Conservation (phyloP, 2,797 vertebrate species). For the Acanthurus lineatus region DNA sequence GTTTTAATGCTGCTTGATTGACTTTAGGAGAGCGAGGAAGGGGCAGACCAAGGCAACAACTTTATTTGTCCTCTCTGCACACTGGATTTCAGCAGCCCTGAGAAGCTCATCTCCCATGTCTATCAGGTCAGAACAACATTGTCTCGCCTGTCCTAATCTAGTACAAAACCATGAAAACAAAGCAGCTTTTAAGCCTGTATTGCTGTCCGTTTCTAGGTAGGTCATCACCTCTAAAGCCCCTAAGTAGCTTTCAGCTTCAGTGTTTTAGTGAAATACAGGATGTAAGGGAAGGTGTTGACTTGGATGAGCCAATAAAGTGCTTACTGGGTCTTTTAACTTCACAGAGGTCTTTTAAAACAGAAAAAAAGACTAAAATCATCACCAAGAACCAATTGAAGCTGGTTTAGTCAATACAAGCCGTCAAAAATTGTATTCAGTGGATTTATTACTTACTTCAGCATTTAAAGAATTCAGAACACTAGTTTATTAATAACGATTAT, state of each 20-base stretch:
- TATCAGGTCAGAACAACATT: constrained; percentile 90
- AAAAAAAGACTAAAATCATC: no score
- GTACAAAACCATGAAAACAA: constrained; percentile 19
- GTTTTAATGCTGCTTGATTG: constrained; percentile 44
- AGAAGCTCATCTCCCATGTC: constrained; percentile 94
- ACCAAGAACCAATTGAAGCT: background rate
- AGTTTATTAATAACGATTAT: no score
- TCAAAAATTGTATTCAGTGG: background rate
- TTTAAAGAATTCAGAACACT: background rate
- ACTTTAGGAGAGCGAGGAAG: constrained; percentile 84
- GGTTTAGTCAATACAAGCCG: background rate
- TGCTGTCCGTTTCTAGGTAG: constrained; percentile 23
- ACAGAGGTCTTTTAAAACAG: background rate
- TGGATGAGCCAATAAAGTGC: constrained; percentile 13
- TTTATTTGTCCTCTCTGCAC: constrained; percentile 95
- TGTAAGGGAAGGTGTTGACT: constrained; percentile 3
- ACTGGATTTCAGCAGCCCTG: constrained; percentile 93
- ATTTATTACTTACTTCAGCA: constrained; percentile 9
- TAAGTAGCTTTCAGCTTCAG: constrained; percentile 33
- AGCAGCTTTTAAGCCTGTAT: constrained; percentile 20
- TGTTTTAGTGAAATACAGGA: constrained; percentile 4
- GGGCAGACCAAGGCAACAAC: constrained; percentile 75
- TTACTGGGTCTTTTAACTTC: constrained; percentile 13
- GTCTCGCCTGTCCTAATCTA: background rate
- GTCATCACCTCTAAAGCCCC: constrained; percentile 50